Percentiles rank a stretch among this genome's conserved stretches.
Evolutionary conservation across 2,113 vertebrate species (phyloP).

Genomic region (Regulus satrapa): DNA sequence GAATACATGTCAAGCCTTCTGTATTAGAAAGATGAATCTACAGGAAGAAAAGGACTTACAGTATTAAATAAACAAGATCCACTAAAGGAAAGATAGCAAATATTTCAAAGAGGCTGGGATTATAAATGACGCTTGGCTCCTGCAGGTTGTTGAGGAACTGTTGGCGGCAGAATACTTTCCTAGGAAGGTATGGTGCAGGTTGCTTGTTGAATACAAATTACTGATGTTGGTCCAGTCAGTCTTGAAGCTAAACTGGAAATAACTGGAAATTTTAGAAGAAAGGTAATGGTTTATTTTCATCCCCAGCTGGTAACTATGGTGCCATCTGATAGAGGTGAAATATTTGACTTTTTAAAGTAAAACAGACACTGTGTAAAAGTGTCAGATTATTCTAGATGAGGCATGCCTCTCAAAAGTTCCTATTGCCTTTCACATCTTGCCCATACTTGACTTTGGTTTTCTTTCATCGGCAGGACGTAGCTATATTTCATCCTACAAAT

Average conservation of each 20-base stretch:
- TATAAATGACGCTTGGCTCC: background rate
- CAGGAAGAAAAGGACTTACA: slow-evolving; percentile 26
- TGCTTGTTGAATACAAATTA: background rate
- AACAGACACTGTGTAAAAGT: background rate
- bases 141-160: background rate
- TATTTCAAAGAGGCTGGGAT: background rate
- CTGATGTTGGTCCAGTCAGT: background rate
- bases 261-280: background rate
- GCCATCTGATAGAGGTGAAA: background rate
- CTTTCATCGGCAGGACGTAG: background rate
- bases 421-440: background rate
- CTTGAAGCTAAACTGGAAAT: background rate
- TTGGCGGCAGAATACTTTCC: background rate
- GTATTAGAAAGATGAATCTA: slow-evolving; percentile 48
- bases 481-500: background rate
- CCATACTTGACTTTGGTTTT: background rate
- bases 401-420: background rate
- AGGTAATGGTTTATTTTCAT: background rate
- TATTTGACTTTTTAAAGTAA: background rate
- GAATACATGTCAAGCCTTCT: slow-evolving; percentile 46
- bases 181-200: background rate
- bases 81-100: background rate
- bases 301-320: background rate
- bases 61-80: slow-evolving; percentile 48
- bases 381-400: background rate